Conservation (phyloP, 1,140 invertebrate genomes). For the Monomorium pharaonis region DNA sequence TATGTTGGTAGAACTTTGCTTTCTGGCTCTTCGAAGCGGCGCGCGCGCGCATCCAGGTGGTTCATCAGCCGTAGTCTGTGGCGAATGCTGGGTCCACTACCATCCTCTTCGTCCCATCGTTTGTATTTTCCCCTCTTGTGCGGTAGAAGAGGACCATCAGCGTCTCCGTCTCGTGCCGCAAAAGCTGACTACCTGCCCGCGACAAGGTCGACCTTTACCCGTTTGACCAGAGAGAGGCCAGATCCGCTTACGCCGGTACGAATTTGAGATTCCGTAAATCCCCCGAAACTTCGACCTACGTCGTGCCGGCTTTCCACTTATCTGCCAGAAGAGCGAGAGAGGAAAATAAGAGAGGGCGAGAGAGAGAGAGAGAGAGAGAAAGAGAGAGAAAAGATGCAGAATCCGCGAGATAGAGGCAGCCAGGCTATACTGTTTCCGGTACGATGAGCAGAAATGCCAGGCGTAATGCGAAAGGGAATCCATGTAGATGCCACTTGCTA, state of each 20-base stretch:
- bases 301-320: slow-evolving; percentile 67
- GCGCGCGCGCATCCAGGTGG: slow-evolving; percentile 56
- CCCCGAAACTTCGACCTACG: slow-evolving; percentile 68
- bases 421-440: slow-evolving; percentile 52
- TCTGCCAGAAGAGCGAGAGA: slow-evolving; percentile 44
- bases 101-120: slow-evolving; percentile 59
- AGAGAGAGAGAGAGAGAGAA: background rate
- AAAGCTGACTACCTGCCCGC: slow-evolving; percentile 31
- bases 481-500: slow-evolving; percentile 54
- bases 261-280: slow-evolving; percentile 73
- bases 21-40: slow-evolving; percentile 58
- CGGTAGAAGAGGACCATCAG: background rate
- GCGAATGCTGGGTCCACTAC: slow-evolving; percentile 64
- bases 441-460: slow-evolving; percentile 60
- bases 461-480: slow-evolving; percentile 59
- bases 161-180: slow-evolving; percentile 18
- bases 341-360: background rate
- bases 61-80: slow-evolving; percentile 67
- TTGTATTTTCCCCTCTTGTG: slow-evolving; percentile 48
- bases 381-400: slow-evolving; percentile 20
- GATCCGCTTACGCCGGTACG: slow-evolving; percentile 71
- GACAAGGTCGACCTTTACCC: slow-evolving; percentile 67
- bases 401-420: slow-evolving; percentile 25
- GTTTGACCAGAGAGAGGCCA: slow-evolving; percentile 68
- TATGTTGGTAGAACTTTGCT: slow-evolving; percentile 66